phyloP scores from a whole-genome alignment of 2,797 vertebrate species.

The Sarcoramphus papa region DNA sequence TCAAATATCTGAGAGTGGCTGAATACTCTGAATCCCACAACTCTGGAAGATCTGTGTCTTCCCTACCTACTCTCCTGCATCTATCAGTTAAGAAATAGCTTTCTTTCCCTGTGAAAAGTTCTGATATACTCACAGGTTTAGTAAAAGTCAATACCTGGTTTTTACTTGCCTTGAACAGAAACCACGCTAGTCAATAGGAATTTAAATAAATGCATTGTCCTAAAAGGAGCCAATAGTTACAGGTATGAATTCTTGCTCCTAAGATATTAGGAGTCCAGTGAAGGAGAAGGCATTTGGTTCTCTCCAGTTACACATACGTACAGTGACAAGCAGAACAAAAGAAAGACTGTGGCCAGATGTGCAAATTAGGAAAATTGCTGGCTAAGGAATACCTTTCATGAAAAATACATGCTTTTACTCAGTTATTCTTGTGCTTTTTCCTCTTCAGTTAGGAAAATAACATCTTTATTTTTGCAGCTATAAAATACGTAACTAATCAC shows the following conservation, averaged over 20 bases:
- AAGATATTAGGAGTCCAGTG: neutral
- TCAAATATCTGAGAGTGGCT: neutral
- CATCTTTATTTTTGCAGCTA: neutral
- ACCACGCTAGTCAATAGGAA: accelerated
- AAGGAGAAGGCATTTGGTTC: neutral
- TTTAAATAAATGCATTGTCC: neutral
- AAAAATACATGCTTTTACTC: neutral
- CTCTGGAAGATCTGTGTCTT: neutral
- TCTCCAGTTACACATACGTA: neutral
- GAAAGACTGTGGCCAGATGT: neutral
- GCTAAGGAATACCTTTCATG: neutral
- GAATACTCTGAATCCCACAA: neutral
- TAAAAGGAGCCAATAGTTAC: neutral
- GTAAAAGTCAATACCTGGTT: neutral
- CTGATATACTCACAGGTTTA: neutral
- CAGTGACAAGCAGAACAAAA: neutral
- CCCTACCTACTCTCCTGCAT: neutral
- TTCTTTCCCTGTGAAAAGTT: neutral
- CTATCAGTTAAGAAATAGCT: neutral
- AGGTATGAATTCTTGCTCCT: neutral
- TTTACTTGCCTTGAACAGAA: neutral
- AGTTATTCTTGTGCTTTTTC: neutral
- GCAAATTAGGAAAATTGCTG: neutral
- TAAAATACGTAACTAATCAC: neutral
- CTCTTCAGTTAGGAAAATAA: neutral